These are phyloP conservation scores for Stegophylla sp. DNA, from an alignment of 2,888 invertebrate genomes.

Conservation along the genomic window DNA sequence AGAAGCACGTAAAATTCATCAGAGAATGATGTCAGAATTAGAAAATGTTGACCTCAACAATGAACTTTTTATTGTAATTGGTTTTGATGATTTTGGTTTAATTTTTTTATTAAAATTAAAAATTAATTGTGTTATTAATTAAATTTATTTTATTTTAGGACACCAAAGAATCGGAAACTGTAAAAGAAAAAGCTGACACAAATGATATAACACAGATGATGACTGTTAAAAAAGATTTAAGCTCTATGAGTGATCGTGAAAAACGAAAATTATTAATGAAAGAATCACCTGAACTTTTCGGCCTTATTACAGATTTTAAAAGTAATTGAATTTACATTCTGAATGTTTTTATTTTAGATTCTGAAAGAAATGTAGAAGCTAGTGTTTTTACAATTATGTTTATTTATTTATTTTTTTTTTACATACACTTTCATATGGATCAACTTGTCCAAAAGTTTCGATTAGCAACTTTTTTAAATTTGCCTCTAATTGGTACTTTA, in stretches of 20 bases:
- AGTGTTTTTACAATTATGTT: slow-evolving; percentile 24
- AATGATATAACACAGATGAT: slow-evolving; percentile 65
- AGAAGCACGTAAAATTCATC: slow-evolving; percentile 82
- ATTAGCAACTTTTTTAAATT: no score
- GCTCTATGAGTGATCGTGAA: slow-evolving; percentile 77
- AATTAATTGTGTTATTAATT: no score
- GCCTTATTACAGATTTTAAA: slow-evolving; percentile 80
- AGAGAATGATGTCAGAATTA: slow-evolving; percentile 77
- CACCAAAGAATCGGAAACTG: slow-evolving; percentile 62
- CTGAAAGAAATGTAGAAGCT: no score
- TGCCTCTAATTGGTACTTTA: no score
- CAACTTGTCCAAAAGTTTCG: no score
- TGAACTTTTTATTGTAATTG: slow-evolving; percentile 57
- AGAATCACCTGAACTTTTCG: slow-evolving; percentile 86
- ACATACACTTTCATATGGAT: no score
- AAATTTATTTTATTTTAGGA: slow-evolving; percentile 62
- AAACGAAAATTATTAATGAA: slow-evolving; percentile 79
- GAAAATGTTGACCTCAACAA: slow-evolving; percentile 65
- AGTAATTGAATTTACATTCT: no score
- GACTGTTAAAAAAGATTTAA: slow-evolving; percentile 78
- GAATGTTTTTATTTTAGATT: no score
- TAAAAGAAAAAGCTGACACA: slow-evolving; percentile 64
- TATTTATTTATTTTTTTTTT: not conserved
- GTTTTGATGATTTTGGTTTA: not conserved
- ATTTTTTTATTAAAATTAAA: not conserved